Base-by-base conservation (phyloP, 2,113 vertebrate genomes). In the Dipodomys stephensi region DNA sequence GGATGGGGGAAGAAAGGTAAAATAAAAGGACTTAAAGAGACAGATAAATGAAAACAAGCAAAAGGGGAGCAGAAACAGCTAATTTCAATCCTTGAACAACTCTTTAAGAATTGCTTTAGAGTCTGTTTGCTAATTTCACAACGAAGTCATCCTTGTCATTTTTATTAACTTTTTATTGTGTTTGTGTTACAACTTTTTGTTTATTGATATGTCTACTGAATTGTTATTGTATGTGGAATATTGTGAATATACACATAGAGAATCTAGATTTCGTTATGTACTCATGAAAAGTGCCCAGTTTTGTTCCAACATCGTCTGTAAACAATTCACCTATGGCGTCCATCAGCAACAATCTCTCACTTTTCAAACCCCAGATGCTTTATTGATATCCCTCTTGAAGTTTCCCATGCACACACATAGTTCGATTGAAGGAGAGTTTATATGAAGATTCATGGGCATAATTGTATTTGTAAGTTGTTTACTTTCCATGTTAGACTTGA, bases 51-150 rank as follows among this genome's bases (percentile, higher is more conserved):
- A 6, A 32, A 18, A n/a, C 13, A 30, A 25, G 72, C 22, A 84
- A 35, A 78, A 28, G 6, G 8, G 57, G 23, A 53, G 60, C 19
- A 16, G 4, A 19, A 77, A 20, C 30, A 7, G 23, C 7, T 32
- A 23, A 27, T 74, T 39, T 39, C 46, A 60, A 5, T 22, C 44
- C 28, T 73, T 67, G 8, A 79, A 57, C 28, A 76, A 62, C 46
- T 67, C 91, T 67, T 3, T 67, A 83, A 68, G 11, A 62, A 9
- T 28, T 68, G 44, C 28, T 87, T 65, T 28, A 57, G 83, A 83
- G 35, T 88, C 9, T 22, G 18, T 79, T 74, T 92, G 18, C 67
- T 79, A 74, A 39, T 85, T 81, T 92, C 46, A 92, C 12, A 20
- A 20, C 2, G 28, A 22, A 1, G 35, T 53, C 39, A 39, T 86